Percentiles rank a stretch among this genome's conserved stretches.
These are phyloP conservation scores for Adineta ricciae DNA, from an alignment of 2,888 invertebrate species.

Conservation along the genomic window DNA sequence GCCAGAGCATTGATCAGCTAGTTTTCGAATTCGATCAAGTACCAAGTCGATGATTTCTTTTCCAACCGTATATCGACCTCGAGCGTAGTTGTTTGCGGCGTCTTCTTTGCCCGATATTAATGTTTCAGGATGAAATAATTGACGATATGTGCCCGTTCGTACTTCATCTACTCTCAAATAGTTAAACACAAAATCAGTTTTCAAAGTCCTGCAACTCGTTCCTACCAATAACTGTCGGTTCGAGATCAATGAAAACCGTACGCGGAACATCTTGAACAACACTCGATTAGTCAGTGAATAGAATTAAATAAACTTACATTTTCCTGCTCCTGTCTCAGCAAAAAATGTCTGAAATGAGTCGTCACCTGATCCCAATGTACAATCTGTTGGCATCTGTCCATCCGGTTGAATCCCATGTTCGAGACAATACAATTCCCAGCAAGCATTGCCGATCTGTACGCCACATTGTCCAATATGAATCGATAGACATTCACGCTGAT, in stretches of 20 bases:
- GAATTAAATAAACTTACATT: no score
- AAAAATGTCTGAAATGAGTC: slow-evolving; percentile 44
- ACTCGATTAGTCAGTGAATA: no score
- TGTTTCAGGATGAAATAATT: slow-evolving; percentile 48
- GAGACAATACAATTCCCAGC: slow-evolving; percentile 56
- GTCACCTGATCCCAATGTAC: slow-evolving; percentile 58
- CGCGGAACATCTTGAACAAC: not conserved
- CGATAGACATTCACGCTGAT: slow-evolving; percentile 50
- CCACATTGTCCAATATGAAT: slow-evolving; percentile 46
- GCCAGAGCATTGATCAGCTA: slow-evolving; percentile 68
- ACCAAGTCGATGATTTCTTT: slow-evolving; percentile 49
- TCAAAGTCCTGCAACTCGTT: no score
- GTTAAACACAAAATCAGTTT: no score
- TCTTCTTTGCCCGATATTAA: slow-evolving; percentile 63
- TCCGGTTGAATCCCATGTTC: slow-evolving; percentile 52
- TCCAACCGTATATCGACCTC: no score
- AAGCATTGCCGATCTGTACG: slow-evolving; percentile 54
- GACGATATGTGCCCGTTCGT: slow-evolving; percentile 43
- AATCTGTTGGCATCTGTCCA: slow-evolving; percentile 34
- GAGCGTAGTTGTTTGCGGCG: slow-evolving; percentile 54
- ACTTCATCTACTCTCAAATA: slow-evolving; percentile 39
- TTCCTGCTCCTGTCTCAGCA: slow-evolving; percentile 32
- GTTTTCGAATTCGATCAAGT: slow-evolving; percentile 56
- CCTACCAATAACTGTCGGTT: slow-evolving; percentile 73
- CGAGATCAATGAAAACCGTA: slow-evolving; percentile 77